phyloP scores from a whole-genome alignment of 2,797 vertebrate genomes.

The Galaxias olidus region DNA sequence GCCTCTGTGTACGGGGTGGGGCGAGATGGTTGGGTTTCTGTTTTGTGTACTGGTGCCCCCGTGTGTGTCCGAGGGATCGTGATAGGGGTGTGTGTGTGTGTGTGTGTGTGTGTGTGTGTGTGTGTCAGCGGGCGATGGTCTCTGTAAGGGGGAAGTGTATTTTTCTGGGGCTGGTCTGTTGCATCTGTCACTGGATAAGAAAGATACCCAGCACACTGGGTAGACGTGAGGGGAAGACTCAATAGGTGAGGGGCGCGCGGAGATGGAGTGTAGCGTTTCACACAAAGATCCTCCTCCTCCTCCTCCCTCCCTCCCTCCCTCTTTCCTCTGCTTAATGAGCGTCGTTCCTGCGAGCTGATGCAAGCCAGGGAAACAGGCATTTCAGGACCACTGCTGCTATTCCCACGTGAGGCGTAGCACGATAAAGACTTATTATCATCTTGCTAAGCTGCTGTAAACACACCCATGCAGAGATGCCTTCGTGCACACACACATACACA shows the following conservation, averaged over 20 bases:
- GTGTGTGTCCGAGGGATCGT: too few species aligned
- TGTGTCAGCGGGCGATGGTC: too few species aligned
- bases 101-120: too few species aligned
- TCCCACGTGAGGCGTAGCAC: conserved; percentile 78
- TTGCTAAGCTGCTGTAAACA: conserved; percentile 78
- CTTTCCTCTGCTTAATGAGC: conserved; percentile 82
- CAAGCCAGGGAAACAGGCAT: conserved; percentile 80
- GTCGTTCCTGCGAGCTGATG: conserved; percentile 80
- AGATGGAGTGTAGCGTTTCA: background rate
- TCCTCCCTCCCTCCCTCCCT: conserved; percentile 55
- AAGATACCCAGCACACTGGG: background rate
- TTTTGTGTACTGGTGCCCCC: too few species aligned
- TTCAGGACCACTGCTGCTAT: conserved; percentile 78
- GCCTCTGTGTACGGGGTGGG: too few species aligned
- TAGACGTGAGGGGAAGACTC: conserved; percentile 26
- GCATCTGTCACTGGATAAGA: too few species aligned
- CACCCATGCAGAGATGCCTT: conserved; percentile 60
- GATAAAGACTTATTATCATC: conserved; percentile 79
- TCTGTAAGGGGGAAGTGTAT: too few species aligned
- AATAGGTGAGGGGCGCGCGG: background rate
- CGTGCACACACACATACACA: conserved; percentile 2
- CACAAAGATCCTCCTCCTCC: conserved; percentile 53
- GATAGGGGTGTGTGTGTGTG: too few species aligned
- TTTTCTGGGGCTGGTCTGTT: too few species aligned
- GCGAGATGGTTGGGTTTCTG: too few species aligned